These are phyloP conservation scores for Callithrix jacchus DNA, from an alignment of 2,113 vertebrate species.

Conservation along the genomic window DNA sequence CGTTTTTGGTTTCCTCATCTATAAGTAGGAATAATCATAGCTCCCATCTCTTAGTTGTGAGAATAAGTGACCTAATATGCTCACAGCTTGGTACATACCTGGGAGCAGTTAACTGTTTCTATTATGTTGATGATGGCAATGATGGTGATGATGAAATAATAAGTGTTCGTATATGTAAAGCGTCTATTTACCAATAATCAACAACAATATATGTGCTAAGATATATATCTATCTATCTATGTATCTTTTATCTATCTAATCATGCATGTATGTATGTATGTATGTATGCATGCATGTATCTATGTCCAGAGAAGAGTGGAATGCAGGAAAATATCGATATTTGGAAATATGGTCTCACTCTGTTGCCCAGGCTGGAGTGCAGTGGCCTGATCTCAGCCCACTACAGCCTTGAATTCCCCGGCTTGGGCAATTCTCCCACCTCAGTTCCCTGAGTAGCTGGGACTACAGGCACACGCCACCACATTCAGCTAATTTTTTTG, in stretches of 20 bases:
- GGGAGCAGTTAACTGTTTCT: no score
- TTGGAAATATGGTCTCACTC: neutral
- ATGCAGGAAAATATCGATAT: neutral
- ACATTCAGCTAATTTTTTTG: neutral
- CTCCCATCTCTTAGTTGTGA: no score
- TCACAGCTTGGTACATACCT: fast-evolving
- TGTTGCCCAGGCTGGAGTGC: neutral
- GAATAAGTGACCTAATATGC: neutral
- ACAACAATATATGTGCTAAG: neutral
- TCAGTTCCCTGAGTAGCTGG: neutral
- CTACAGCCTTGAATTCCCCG: no score
- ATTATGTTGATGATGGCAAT: neutral
- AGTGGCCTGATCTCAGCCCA: neutral
- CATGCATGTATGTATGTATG: no score
- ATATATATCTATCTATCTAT: no score
- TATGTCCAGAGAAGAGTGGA: no score
- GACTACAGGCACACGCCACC: neutral
- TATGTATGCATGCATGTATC: no score
- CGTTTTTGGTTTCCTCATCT: neutral
- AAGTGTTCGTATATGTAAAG: neutral
- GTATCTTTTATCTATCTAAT: no score
- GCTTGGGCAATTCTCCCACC: neutral
- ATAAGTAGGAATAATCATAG: neutral
- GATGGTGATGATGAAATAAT: neutral
- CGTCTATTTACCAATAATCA: neutral